Base-by-base conservation (phyloP, 1,140 invertebrate species). In the Drosophila leontia region DNA sequence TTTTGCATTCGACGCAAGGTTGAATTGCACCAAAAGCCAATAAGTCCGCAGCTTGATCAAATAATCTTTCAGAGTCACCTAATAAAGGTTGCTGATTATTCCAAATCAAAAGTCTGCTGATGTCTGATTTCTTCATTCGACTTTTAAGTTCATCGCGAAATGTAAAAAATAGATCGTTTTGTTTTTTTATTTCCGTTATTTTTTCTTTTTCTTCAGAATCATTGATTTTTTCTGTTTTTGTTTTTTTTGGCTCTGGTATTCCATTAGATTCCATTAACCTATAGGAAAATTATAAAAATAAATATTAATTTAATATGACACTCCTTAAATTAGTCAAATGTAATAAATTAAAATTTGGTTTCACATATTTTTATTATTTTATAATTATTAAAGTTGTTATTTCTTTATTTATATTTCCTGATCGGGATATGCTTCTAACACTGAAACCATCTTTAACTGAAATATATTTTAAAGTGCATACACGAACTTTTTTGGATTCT, bases 21-120 rank as follows among this genome's bases (percentile, higher is more conserved):
- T 95, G 88, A 13, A 98, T 93, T 32, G 95, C 95, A 53, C 99
- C 99, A 95, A 99, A 99, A 5, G 95, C 94, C 94, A 99, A 96
- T 34, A 95, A 93, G 93, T 99, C 99, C 13, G 96, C 94, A 3
- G 99, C 85, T 61, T 94, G 93, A 93, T 99, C 97, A 45, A 97
- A 92, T 37, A 97, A 95, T 96, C 97, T 82, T 58, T 95, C 86
- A 9, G 95, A 94, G 67, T 94, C 93, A 3, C 96, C 96, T 78
- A 91, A 61, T 15, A 96, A 95, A 59, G 96, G 92, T 51, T 94
- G 92, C 91, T 98, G 97, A 8, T 94, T 87, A 93, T 99, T 99
- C 48, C 94, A 85, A 82, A 96, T 94, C 13, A 99, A 93, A 34
- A 99, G 86, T 3, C 92, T 69, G 42, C 94, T 93, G 53, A 98